Evolutionary conservation across 2,113 vertebrate species (phyloP).

Genomic region (Eclectus roratus): DNA sequence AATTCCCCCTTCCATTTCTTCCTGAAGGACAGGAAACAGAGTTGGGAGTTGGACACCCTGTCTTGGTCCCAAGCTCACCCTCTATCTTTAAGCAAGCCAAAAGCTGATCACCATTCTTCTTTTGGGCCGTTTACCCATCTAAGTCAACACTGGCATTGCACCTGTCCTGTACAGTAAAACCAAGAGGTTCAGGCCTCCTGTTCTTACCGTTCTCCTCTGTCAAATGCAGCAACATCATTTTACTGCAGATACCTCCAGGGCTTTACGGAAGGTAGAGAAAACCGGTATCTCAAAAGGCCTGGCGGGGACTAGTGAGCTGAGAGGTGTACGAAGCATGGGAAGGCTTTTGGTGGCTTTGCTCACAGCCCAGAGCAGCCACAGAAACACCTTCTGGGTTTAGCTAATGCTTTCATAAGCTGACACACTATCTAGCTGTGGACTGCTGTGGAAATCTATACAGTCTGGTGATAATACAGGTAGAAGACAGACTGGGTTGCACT

Average conservation of each 20-base stretch:
- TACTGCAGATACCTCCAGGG: neutral
- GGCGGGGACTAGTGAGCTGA: neutral
- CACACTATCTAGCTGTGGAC: neutral
- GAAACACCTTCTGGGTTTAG: neutral
- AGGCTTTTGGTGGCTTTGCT: neutral
- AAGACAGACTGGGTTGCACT: neutral
- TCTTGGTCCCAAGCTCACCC: constrained; percentile 8
- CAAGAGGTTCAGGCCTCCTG: accelerated
- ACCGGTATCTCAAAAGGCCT: neutral
- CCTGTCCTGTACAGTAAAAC: neutral
- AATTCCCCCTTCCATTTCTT: neutral
- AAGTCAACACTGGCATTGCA: neutral
- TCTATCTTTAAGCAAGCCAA: neutral
- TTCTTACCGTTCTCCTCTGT: neutral
- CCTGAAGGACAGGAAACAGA: neutral
- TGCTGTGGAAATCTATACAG: neutral
- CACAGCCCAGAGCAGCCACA: neutral
- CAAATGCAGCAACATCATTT: neutral
- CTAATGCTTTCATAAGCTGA: neutral
- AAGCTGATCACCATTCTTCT: neutral
- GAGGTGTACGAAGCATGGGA: neutral
- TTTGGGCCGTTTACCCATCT: neutral
- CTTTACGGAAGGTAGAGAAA: neutral
- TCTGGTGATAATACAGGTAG: neutral
- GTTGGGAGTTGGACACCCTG: neutral